These are phyloP conservation scores for Parazoanthus atlanticus DNA, from an alignment of 92 coral and sea anemone species.

Conservation along the genomic window DNA sequence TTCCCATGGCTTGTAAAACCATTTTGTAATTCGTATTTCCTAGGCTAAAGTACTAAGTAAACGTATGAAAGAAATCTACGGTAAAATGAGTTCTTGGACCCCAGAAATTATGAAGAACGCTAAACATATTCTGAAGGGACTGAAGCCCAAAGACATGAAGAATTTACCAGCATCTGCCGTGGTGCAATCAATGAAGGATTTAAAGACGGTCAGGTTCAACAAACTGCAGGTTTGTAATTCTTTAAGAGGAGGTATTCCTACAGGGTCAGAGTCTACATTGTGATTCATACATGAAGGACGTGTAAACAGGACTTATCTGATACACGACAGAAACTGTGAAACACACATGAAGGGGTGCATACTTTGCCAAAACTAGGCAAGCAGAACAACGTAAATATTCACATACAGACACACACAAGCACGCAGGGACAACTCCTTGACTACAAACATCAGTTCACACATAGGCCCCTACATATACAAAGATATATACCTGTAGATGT, in stretches of 20 bases:
- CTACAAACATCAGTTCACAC: no score
- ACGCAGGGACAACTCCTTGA: no score
- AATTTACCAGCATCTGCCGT: conserved; percentile 19
- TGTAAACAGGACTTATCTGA: no score
- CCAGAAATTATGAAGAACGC: conserved; percentile 16
- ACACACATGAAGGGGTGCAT: no score
- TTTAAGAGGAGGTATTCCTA: background rate
- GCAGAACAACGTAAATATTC: no score
- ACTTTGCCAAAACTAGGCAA: no score
- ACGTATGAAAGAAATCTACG: conserved; percentile 37
- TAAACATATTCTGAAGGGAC: conserved; percentile 29
- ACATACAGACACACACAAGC: no score
- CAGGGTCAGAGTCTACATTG: background rate
- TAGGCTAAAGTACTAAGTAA: conserved; percentile 22
- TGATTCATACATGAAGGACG: background rate
- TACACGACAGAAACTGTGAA: no score
- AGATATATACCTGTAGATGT: no score
- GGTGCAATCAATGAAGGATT: conserved; percentile 8
- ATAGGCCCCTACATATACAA: no score
- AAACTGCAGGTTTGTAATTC: conserved; percentile 25
- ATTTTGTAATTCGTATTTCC: background rate
- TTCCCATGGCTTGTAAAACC: background rate
- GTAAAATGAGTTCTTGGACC: conserved; percentile 29
- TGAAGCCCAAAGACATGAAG: conserved; percentile 36
- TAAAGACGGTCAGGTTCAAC: conserved; percentile 16